A percentile compares a stretch with the other conserved stretches of the same genome.
Conservation (phyloP, 37 sponge, comb jelly and placozoan species). For the Crambe crambe region DNA sequence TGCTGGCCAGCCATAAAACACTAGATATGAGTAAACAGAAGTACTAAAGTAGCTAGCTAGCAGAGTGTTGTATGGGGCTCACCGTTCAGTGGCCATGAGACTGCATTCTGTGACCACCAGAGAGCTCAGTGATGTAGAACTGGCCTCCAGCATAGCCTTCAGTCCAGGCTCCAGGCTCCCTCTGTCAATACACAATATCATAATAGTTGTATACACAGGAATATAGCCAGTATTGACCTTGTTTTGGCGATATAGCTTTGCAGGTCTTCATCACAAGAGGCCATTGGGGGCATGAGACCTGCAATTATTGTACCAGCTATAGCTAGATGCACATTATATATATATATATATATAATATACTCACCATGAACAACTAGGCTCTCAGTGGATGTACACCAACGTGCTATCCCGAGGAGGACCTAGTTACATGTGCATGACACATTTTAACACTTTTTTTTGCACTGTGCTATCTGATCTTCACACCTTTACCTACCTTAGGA, state of each 20-base stretch:
- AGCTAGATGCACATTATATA: too few relatives aligned
- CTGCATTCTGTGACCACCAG: constrained; percentile 45
- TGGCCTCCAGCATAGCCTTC: constrained; percentile 1
- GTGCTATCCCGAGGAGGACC: constrained; percentile 8
- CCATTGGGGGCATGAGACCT: constrained; percentile 55
- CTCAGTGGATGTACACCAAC: constrained; percentile 35
- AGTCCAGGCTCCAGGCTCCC: constrained; percentile 49
- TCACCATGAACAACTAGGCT: constrained; percentile 37
- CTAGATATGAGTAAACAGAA: background rate
- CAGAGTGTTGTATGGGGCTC: background rate
- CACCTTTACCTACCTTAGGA: constrained; percentile 14
- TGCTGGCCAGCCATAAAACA: constrained; percentile 47
- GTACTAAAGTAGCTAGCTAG: background rate
- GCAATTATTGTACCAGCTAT: too few relatives aligned
- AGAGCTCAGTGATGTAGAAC: constrained; percentile 6
- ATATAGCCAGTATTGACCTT: background rate
- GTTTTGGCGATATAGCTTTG: constrained; percentile 37
- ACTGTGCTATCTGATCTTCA: too few relatives aligned
- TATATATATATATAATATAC: too few relatives aligned
- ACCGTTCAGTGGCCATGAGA: constrained; percentile 59
- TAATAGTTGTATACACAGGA: background rate
- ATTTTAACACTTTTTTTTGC: background rate
- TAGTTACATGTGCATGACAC: background rate
- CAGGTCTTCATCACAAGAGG: constrained; percentile 46
- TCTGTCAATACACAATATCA: background rate